These are phyloP conservation scores for Phoxinus dragarum DNA, from an alignment of 2,797 vertebrate species.

Conservation along the genomic window DNA sequence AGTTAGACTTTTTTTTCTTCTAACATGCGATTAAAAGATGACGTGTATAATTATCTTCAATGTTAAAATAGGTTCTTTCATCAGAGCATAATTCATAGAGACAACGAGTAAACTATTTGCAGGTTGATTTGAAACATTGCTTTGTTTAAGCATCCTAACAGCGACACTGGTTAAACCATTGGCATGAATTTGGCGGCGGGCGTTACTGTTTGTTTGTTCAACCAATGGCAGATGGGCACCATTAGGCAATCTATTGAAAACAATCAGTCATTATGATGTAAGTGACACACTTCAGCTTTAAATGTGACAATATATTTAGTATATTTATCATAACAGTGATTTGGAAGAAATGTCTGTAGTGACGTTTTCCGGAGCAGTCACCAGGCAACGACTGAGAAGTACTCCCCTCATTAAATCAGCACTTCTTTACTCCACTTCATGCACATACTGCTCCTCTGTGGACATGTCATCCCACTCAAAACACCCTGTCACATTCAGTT, in stretches of 20 bases:
- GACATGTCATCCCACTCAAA: conserved; percentile 36
- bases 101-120: background rate
- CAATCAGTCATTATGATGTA: background rate
- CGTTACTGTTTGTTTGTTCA: background rate
- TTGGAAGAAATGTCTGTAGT: background rate
- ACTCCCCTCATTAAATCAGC: conserved; percentile 48
- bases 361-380: conserved; percentile 11
- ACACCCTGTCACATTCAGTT: conserved; percentile 8
- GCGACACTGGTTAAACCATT: background rate
- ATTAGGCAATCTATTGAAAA: background rate
- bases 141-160: background rate
- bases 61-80: background rate
- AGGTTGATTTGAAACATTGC: conserved; percentile 4
- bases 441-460: conserved; percentile 24
- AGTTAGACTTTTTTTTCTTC: background rate
- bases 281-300: background rate
- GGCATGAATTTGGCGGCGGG: background rate
- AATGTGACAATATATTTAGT: background rate
- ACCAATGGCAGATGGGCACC: background rate
- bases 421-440: conserved; percentile 13
- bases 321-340: background rate
- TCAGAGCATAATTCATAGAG: background rate
- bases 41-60: background rate
- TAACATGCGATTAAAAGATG: background rate
- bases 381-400: conserved; percentile 42